Evolutionary conservation across 2,888 invertebrate genomes (phyloP), one percentile per base, ranked within the genome.

Genomic region (Mythimna vitellina): DNA sequence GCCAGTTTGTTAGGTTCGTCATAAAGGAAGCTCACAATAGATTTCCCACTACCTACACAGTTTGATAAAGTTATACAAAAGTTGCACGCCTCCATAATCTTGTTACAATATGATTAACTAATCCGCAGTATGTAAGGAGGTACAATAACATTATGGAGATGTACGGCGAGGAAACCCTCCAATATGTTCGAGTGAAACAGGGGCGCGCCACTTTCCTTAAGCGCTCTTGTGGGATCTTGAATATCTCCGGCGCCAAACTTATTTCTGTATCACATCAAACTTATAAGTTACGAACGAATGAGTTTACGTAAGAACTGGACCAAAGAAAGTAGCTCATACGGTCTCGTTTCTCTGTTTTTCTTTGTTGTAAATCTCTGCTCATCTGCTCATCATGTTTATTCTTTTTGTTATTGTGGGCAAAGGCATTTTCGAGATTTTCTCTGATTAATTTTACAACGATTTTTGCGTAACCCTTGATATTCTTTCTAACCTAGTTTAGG

Each of bases 171-270:
- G 70, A 76, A 81, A 63, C 75, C 78, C 78, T 84, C 84, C 78
- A 75, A 86, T 79, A 85, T 83, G 87, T 85, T 70, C 72, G 76
- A 84, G 84, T 82, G 81, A 86, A 86, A 86, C 83, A 87, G 81
- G 86, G 83, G 82, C 81, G 78, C 81, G 78, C 87, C 86, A 89
- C 88, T 89, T 89, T 85, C 86, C 76, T 75, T 84, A 87, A 88
- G 88, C 87, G 84, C 88, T 85, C 89, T 90, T 89, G 88, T 83
- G 89, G 88, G 90, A 89, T 87, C 87, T 87, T 84, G 86, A 88
- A 88, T 86, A 87, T 87, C 84, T 81, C 82, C 78, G 77, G 84
- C 78, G 85, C 81, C 84, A 86, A 91, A 90, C 88, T 90, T 90
- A 88, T 88, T 88, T 85, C 83, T 85, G 87, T 90, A 88, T 87